A percentile compares a stretch with the other conserved stretches of the same genome.
Conservation (phyloP, 2,113 vertebrate genomes). For the Syrrhaptes paradoxus region DNA sequence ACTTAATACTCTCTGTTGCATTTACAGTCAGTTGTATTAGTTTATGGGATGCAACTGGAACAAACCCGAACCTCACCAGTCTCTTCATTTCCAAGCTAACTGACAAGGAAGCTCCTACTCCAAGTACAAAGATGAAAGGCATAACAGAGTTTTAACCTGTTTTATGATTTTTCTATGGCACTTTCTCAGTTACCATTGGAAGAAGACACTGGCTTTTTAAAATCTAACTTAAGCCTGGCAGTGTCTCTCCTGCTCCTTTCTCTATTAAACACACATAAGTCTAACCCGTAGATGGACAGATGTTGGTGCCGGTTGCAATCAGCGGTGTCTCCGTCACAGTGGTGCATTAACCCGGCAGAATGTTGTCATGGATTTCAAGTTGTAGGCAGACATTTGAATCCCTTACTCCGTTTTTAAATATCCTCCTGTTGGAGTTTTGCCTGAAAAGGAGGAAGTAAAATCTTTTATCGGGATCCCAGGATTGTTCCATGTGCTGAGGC, state of each 20-base stretch:
- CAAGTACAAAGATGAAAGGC: not conserved
- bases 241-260: not conserved
- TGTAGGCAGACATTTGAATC: not conserved
- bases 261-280: not conserved
- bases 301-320: not conserved
- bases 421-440: constrained; percentile 3
- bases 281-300: not conserved
- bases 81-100: constrained; percentile 10
- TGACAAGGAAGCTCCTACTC: constrained; percentile 11
- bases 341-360: not conserved
- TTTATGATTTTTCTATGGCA: not conserved
- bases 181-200: constrained; percentile 34
- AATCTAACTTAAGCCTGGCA: constrained; percentile 3
- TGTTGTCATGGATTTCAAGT: not conserved
- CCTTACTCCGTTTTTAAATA: not conserved
- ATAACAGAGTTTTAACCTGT: not conserved
- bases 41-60: not conserved
- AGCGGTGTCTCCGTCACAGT: not conserved
- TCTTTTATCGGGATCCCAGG: not conserved
- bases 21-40: not conserved
- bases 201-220: constrained; percentile 29
- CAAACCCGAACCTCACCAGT: constrained; percentile 3
- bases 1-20: not conserved
- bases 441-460: constrained; percentile 20
- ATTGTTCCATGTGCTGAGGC: not conserved